Evolutionary conservation across 2,797 vertebrate species (phyloP).

Genomic region (Clarias platycephalus): DNA sequence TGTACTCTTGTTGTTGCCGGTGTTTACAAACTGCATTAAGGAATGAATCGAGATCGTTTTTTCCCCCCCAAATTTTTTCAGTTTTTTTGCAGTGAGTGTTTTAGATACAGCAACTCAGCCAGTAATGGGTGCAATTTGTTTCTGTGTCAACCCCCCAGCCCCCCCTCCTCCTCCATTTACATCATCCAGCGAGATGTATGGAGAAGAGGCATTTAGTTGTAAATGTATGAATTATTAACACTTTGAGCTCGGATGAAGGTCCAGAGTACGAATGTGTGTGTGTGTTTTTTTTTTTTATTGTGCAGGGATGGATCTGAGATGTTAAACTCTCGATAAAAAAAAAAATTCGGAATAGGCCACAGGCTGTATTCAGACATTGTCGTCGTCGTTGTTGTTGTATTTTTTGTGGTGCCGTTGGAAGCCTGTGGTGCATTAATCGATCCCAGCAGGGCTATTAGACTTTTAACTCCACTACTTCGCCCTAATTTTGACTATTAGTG

Average conservation of each 20-base stretch:
- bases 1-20: not conserved
- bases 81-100: not conserved
- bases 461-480: conserved; percentile 17
- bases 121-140: not conserved
- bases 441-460: conserved; percentile 21
- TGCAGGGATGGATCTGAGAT: not conserved
- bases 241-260: not conserved
- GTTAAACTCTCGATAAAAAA: no score
- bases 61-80: no score
- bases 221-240: not conserved
- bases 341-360: not conserved
- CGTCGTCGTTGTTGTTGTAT: not conserved
- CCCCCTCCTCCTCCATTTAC: not conserved
- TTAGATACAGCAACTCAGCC: not conserved
- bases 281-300: not conserved
- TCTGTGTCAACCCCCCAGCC: not conserved
- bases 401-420: not conserved
- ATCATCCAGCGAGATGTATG: not conserved
- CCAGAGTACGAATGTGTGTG: not conserved
- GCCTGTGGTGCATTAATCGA: conserved; percentile 22
- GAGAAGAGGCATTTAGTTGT: not conserved
- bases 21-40: not conserved
- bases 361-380: not conserved
- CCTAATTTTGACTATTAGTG: conserved; percentile 26
- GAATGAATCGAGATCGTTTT: not conserved